Conservation (phyloP, 2,797 vertebrate species). For the Thaleichthys pacificus region DNA sequence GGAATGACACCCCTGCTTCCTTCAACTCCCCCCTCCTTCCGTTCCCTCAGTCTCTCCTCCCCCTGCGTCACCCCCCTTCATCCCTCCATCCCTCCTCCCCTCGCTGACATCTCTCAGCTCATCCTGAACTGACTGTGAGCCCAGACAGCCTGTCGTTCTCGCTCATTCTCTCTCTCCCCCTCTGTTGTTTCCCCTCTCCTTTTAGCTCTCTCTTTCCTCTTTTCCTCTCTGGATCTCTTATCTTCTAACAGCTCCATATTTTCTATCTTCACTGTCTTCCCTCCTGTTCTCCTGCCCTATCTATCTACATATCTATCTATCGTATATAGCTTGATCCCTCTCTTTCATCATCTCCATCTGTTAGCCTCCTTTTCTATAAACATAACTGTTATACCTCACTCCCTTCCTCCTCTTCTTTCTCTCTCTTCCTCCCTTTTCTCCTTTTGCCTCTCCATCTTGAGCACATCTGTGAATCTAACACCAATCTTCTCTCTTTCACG, state of each 20-base stretch:
- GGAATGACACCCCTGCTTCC: background rate
- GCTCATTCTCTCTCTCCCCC: background rate
- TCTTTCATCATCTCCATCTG: constrained; percentile 17
- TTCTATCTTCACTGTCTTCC: constrained; percentile 36
- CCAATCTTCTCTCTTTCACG: background rate
- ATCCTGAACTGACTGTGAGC: constrained; percentile 15
- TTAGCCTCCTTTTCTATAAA: constrained; percentile 10
- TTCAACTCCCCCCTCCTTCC: background rate
- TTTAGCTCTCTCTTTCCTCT: constrained; percentile 25
- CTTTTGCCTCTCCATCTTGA: background rate
- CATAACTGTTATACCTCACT: constrained; percentile 15
- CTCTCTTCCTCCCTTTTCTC: background rate
- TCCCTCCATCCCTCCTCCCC: constrained; percentile 30
- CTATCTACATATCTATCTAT: constrained; percentile 24
- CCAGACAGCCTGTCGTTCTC: constrained; percentile 11
- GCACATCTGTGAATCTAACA: background rate
- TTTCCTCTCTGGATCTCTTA: constrained; percentile 11
- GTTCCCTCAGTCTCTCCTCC: background rate
- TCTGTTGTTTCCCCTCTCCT: constrained; percentile 25
- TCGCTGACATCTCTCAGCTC: constrained; percentile 28
- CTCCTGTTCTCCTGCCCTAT: constrained; percentile 24
- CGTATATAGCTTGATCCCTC: background rate
- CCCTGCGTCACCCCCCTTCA: too few relatives aligned
- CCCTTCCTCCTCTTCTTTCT: constrained; percentile 23
- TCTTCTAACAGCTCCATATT: constrained; percentile 42